Evolutionary conservation across 2,113 vertebrate species (phyloP).

Genomic region (Phrynosoma platyrhinos): DNA sequence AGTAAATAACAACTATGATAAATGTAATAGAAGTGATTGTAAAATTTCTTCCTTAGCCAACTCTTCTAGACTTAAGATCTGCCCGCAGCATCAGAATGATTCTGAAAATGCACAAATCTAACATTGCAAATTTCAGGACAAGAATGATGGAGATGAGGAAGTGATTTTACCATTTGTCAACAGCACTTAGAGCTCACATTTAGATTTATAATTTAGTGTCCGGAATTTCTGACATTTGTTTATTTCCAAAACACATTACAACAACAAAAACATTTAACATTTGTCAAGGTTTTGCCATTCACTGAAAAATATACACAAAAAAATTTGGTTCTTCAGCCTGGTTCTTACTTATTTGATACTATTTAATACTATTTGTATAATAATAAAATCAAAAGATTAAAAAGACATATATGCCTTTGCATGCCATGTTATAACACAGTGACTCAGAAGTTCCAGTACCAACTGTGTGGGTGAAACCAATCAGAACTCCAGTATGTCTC

Average conservation of each 20-base stretch:
- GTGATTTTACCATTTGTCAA: background rate
- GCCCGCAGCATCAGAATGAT: background rate
- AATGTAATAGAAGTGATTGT: background rate
- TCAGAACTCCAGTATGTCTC: background rate
- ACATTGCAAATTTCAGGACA: background rate
- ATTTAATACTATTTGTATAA: background rate
- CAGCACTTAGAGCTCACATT: background rate
- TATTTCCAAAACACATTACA: background rate
- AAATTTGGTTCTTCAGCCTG: background rate
- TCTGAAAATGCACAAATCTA: background rate
- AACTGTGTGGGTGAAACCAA: background rate
- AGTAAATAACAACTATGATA: too few species aligned
- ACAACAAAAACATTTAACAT: background rate
- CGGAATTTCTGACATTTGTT: background rate
- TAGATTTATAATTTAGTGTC: background rate
- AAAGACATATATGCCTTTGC: background rate
- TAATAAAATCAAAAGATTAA: background rate
- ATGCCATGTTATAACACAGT: background rate
- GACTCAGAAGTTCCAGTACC: background rate
- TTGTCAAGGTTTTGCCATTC: background rate
- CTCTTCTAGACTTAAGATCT: background rate
- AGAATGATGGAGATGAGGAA: constrained; percentile 5
- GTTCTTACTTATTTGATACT: background rate
- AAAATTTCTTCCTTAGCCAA: background rate
- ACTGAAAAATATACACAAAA: background rate